These are phyloP conservation scores for Trichacis sp. DNA, from an alignment of 2,888 invertebrate species.

Conservation along the genomic window DNA sequence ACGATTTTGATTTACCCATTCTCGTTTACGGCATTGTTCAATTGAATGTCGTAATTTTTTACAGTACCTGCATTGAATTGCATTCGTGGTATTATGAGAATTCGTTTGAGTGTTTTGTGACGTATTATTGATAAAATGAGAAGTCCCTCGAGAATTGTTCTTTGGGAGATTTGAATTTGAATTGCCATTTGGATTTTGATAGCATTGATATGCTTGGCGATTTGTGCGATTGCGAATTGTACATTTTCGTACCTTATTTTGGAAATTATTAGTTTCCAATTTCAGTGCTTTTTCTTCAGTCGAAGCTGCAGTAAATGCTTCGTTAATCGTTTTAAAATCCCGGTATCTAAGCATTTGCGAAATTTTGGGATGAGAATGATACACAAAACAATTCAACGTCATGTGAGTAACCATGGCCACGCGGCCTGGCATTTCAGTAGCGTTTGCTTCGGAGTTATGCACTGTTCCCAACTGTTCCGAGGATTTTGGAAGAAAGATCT, in stretches of 20 bases:
- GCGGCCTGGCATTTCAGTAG: conserved; percentile 43
- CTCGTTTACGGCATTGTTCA: not conserved
- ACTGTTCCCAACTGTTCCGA: not conserved
- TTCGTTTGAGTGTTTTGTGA: no score
- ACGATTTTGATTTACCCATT: no score
- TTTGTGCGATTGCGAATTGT: not conserved
- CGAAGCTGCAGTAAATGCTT: conserved; percentile 43
- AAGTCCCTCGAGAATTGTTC: no score
- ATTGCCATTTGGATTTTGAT: not conserved
- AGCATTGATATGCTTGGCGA: not conserved
- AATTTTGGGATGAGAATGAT: conserved; percentile 12
- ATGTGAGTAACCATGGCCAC: no score
- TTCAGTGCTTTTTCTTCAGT: conserved; percentile 41
- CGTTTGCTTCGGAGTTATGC: conserved; percentile 48
- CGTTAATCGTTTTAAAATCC: conserved; percentile 39
- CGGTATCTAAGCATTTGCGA: conserved; percentile 51
- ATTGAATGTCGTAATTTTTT: no score
- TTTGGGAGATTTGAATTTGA: no score
- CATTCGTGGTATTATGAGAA: no score
- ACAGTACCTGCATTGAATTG: no score
- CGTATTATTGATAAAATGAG: no score
- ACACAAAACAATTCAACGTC: conserved; percentile 27
- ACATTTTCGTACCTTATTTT: not conserved
- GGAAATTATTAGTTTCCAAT: not conserved
- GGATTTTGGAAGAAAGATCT: not conserved